phyloP scores from a whole-genome alignment of 2,113 vertebrate genomes.

The Coptodon bakossiorum region DNA sequence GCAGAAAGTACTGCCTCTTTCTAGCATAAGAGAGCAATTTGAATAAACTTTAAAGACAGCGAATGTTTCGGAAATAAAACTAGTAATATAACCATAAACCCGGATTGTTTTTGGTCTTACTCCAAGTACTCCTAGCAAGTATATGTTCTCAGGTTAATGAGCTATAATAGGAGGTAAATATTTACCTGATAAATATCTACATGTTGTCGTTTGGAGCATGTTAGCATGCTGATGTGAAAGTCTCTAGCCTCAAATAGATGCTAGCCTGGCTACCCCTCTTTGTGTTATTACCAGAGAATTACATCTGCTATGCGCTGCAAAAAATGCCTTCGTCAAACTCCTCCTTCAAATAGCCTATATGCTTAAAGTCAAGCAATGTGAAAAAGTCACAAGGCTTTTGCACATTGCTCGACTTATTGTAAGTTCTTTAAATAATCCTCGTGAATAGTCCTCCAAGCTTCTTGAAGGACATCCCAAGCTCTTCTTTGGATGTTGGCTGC shows the following conservation, averaged over 20 bases:
- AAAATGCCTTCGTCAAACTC: neutral
- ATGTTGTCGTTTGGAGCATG: neutral
- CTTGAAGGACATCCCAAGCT: neutral
- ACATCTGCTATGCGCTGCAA: neutral
- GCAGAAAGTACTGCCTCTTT: too few relatives aligned
- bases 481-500: neutral
- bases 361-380: neutral
- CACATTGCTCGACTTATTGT: neutral
- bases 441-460: neutral
- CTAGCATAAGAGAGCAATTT: too few relatives aligned
- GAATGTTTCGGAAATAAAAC: too few relatives aligned
- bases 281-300: neutral
- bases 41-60: too few relatives aligned
- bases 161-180: neutral
- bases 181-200: neutral
- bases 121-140: too few relatives aligned
- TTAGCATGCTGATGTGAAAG: neutral
- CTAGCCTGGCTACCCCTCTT: neutral
- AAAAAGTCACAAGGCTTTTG: neutral
- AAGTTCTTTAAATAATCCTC: neutral
- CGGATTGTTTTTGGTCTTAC: too few relatives aligned
- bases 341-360: neutral
- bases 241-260: neutral
- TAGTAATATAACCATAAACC: too few relatives aligned
- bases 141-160: too few relatives aligned